Evolutionary conservation across 23 tunicate species (phyloP), one percentile per base, ranked within the genome.

Genomic region (Halocynthia aurantium): DNA sequence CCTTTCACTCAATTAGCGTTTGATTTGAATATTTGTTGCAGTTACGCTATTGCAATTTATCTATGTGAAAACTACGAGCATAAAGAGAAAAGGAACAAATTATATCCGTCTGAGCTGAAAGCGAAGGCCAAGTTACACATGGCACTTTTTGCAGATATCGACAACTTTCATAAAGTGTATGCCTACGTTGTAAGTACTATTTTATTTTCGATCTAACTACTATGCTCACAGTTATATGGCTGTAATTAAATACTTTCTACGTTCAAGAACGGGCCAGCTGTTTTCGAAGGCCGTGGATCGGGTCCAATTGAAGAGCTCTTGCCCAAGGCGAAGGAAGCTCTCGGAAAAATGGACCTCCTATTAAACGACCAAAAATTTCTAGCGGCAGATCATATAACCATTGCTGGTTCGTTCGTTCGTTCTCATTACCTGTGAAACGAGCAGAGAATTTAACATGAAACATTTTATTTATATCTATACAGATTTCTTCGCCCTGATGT

Each of bases 51-150:
- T 9, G 78, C 63, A 20, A 53, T 74, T 8, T 83, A 83, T 52
- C 73, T 83, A 31, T 83, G 86, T 55, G 64, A 67, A 17, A 75
- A 83, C 20, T 75, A 83, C 50, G 86, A 78, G 52, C 53, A 53
- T 22, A 54, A 15, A 8, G 78, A 74, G 50, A 74, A 74, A 54
- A 74, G 56, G 63, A 0, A 74, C 9, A 74, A 74, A 56, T 44
- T 74, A 7, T 74, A 74, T 74, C 78, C 78, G 15, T 54, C 60
- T 11, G 64, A 52, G 8, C 20, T 8, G 2, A 12, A 54, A 18
- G 31, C 15, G 5, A 64, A 74, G 50, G 78, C 78, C n/a, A 74
- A 54, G 10, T 74, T 74, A 20, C 56, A 74, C 21, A 54, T 22
- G 31, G 22, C 56, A 12, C 55, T 74, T 62, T 51, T 74, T 44